Base-by-base conservation (phyloP, 2,797 vertebrate genomes). In the Dendrocincla fuliginosa region DNA sequence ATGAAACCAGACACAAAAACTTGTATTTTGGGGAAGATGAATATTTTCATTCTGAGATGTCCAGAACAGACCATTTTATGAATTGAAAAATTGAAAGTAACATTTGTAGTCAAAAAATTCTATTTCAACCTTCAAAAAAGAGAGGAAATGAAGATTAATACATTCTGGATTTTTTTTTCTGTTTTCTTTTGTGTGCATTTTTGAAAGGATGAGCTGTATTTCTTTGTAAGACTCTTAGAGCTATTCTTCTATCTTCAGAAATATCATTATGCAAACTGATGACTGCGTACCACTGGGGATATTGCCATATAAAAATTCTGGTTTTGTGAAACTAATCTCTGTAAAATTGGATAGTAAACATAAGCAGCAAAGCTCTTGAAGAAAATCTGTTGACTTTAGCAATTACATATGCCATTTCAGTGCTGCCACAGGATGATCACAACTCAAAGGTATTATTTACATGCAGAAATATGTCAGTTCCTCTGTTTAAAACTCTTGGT, bases 311-410 rank as follows among this genome's bases (percentile, higher is more conserved):
- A 94, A 85, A 94, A 95, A 91, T 53, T 91, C 80, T 60, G 35
- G 1, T 92, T 96, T 96, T 95, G 79, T 91, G 85, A 97, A 97
- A 97, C 93, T 96, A 94, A 96, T 96, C 83, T 96, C 75, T 93
- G 87, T 96, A 97, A 97, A 96, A 96, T 96, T 97, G 90, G 94
- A 93, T 94, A 90, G 92, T 94, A 95, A 97, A 92, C 89, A 90
- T 85, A 92, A 96, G 84, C 88, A 81, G 77, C 16, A 87, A 90
- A 93, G 69, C 89, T 96, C 61, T 81, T 95, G 56, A 94, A 94
- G 37, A 80, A 95, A 89, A 81, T 92, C 42, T 96, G 80, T 97
- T 93, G 76, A 93, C 68, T 95, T 84, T 73, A 94, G 75, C 90
- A 96, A 95, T 94, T 95, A 93, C 75, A 87, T 68, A 71, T 89